phyloP scores from a whole-genome alignment of 92 coral and sea anemone genomes.

The Nematostella vectensis region DNA sequence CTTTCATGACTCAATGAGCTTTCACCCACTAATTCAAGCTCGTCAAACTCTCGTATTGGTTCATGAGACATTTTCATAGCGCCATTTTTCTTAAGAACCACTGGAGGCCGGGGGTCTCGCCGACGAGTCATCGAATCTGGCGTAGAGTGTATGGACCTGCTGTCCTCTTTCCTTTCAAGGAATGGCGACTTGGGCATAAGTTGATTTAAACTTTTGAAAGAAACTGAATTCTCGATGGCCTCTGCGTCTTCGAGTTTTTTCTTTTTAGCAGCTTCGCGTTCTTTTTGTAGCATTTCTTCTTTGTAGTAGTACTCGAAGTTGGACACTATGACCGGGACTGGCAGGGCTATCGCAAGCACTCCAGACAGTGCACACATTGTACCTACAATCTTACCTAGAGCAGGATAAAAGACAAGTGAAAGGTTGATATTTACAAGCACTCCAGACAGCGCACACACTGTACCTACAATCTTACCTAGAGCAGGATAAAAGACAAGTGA shows the following conservation, averaged over 20 bases:
- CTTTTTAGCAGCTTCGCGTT: constrained; percentile 22
- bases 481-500: background rate
- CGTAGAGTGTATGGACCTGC: constrained; percentile 16
- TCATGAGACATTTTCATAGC: constrained; percentile 33
- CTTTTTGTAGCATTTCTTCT: constrained; percentile 47
- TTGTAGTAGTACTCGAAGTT: constrained; percentile 97
- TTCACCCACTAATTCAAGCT: constrained; percentile 22
- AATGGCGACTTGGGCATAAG: constrained; percentile 58
- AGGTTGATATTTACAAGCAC: constrained; percentile 90
- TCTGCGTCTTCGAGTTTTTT: constrained; percentile 9
- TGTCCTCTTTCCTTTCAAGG: constrained; percentile 30
- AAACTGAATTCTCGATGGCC: constrained; percentile 27
- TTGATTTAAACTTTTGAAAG: constrained; percentile 53
- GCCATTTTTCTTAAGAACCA: constrained; percentile 31
- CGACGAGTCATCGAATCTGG: constrained; percentile 24
- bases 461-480: constrained; percentile 80
- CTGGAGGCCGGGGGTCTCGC: constrained; percentile 21
- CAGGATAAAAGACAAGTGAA: background rate
- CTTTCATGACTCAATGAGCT: too few relatives aligned
- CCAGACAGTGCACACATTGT: constrained; percentile 91
- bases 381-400: constrained; percentile 77
- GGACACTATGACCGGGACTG: constrained; percentile 94
- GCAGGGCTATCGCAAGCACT: constrained; percentile 91
- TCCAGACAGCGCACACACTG: constrained; percentile 88
- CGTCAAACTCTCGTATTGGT: constrained; percentile 47